Evolutionary conservation across 2,113 vertebrate species (phyloP), one percentile per base, ranked within the genome.

Genomic region (Muntiacus muntjak): DNA sequence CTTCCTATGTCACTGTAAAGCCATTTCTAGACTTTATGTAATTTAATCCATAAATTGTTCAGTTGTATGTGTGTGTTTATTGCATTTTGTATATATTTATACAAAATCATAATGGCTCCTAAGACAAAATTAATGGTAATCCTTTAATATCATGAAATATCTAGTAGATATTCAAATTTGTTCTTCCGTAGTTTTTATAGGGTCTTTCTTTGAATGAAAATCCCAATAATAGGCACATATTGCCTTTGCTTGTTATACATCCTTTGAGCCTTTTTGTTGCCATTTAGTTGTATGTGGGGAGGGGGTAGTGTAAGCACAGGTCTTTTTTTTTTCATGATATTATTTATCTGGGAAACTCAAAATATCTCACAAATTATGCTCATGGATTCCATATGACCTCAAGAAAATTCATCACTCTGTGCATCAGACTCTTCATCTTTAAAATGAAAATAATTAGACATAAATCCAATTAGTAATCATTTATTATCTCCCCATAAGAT

Each of bases 271-370:
- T 67, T 67, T 67, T 67, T 67, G 62, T 67, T 67, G 62, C 19
- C 62, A 67, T 67, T 67, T 67, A 67, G 62, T 67, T 67, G 33
- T n/a, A 1, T 67, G 62, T 67, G 62, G 62, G 7, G 33, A 67
- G 8, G 2, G 1, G 62, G 17, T n/a, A 33, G 62, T 67, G 4
- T 64, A 64, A 64, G 6, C 62, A 64, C 30, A 16, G 33, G 7
- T 64, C 15, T 64, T 64, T 64, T 15, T 15, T 47, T 67, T 19
- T n/a, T 19, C 33, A 67, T 84, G 13, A 47, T 36, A 40, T 74
- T 64, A 47, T 74, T 95, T 93, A 89, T 82, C 26, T 88, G 26
- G 33, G 10, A 97, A 96, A 50, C 45, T 95, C 14, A 88, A 95
- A 95, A 28, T 88, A 47, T 74, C 83, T 87, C 25, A 88, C 3